Evolutionary conservation across 53 echinoderm and acorn worm genomes (phyloP).

Genomic region (Antedon mediterranea): DNA sequence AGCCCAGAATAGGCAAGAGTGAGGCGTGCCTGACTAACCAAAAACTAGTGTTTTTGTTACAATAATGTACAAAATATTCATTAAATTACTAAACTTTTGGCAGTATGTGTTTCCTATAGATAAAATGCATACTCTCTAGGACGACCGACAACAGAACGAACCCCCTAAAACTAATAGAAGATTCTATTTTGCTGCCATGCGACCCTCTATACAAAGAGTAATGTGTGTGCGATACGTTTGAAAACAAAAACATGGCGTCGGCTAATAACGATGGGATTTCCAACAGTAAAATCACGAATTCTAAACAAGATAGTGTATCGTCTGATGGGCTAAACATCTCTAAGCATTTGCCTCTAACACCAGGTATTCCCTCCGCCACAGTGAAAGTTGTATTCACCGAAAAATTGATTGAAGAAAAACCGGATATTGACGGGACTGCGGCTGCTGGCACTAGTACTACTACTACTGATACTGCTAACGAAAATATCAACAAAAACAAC

Average conservation of each 20-base stretch:
- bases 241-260: background rate
- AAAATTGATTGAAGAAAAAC: background rate
- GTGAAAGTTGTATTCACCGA: background rate
- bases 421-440: background rate
- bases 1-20: too few species aligned
- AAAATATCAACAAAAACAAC: conserved; percentile 2
- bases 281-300: background rate
- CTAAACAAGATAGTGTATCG: background rate
- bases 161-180: background rate
- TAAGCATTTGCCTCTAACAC: background rate
- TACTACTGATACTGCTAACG: background rate
- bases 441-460: too few species aligned
- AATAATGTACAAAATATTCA: too few species aligned
- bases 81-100: too few species aligned
- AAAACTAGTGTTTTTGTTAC: too few species aligned
- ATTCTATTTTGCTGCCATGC: background rate
- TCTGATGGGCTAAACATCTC: background rate
- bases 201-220: background rate
- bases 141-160: too few species aligned
- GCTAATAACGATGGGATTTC: background rate
- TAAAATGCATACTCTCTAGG: too few species aligned
- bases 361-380: background rate
- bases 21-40: too few species aligned
- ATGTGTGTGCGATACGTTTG: too few species aligned
- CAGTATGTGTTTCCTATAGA: too few species aligned